Percentiles rank a stretch among this genome's conserved stretches.
Evolutionary conservation across 2,888 invertebrate genomes (phyloP).

Genomic region (Eugnorisma glareosa): DNA sequence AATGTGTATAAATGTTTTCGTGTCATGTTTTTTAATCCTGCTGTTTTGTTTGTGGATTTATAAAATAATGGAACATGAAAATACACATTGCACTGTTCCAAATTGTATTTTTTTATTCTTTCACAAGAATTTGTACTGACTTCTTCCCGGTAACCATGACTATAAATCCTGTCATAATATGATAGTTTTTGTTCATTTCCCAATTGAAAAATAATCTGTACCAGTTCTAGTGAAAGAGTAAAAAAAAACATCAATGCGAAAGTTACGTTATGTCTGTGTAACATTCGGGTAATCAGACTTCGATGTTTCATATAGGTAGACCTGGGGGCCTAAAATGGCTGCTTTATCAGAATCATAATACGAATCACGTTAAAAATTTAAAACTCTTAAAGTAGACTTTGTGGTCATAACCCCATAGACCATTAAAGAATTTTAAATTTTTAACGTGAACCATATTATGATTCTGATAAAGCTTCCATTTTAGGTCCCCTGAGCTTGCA

Average conservation of each 20-base stretch:
- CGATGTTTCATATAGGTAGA: not conserved
- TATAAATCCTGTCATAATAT: not conserved
- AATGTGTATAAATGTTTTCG: constrained; percentile 39
- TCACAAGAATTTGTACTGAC: not conserved
- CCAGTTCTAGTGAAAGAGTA: not conserved
- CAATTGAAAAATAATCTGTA: not conserved
- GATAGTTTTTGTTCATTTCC: not conserved
- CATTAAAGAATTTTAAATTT: too few species aligned
- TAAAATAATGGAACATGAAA: not conserved
- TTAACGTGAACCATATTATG: too few species aligned
- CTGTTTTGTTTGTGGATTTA: constrained; percentile 29
- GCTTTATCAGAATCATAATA: too few species aligned
- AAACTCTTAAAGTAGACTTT: too few species aligned
- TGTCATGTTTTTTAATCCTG: constrained; percentile 38
- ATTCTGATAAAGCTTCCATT: too few species aligned
- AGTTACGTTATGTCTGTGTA: not conserved
- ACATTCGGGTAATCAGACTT: not conserved
- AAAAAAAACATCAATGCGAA: not conserved
- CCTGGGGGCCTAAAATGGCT: too few species aligned
- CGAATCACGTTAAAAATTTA: too few species aligned
- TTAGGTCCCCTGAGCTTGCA: too few species aligned
- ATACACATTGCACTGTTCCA: not conserved
- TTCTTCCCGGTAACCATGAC: not conserved
- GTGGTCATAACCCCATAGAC: too few species aligned
- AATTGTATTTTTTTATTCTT: too few species aligned